Base-by-base conservation (phyloP, 2,888 invertebrate species). In the Cordylochernes scorpioides region DNA sequence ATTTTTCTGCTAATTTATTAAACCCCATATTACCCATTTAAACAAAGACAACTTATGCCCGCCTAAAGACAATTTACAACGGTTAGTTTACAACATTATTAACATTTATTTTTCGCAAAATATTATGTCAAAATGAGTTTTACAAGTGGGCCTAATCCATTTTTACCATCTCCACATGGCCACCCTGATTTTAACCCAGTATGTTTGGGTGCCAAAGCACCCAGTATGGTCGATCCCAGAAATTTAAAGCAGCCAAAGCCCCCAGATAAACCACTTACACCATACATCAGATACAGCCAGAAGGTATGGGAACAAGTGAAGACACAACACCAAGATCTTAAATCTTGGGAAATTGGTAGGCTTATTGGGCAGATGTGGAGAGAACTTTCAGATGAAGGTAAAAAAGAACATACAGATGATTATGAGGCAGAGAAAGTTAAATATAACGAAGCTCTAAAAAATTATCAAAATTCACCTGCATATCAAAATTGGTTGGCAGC, bases 331-430 rank as follows among this genome's bases (percentile, higher is more conserved):
- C 80, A 84, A 0, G 91, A 94, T 46, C 61, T 84, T 18, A 94
- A 91, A 50, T 56, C 97, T 42, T 94, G 94, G 91, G 94, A 97
- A 59, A 80, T 97, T 33, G 91, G 94, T 25, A 78, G 84, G 49
- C 84, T 91, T 45, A 91, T 97, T 44, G 91, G 91, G 1, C 68
- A 71, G 45, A 84, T 91, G 86, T 97, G 94, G 94, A 63, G 86
- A 33, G 86, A 86, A 47, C 59, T 86, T 16, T 70, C 74, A 0
- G 88, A 91, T 37, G 62, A 68, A 0, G 84, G 86, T 39, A 91
- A 88, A 52, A 71, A 73, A 35, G 82, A 74, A 42, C 88, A 68
- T 51, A 70, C 82, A 29, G 86, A 88, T 47, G 88, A 88, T 58
- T 91, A 91, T 55, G 88, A 91, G 57, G 61, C 68, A 17, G 91